Percentiles rank a stretch among this genome's conserved stretches.
phyloP scores from a whole-genome alignment of 2,888 invertebrate species.

The Arctia plantaginis region DNA sequence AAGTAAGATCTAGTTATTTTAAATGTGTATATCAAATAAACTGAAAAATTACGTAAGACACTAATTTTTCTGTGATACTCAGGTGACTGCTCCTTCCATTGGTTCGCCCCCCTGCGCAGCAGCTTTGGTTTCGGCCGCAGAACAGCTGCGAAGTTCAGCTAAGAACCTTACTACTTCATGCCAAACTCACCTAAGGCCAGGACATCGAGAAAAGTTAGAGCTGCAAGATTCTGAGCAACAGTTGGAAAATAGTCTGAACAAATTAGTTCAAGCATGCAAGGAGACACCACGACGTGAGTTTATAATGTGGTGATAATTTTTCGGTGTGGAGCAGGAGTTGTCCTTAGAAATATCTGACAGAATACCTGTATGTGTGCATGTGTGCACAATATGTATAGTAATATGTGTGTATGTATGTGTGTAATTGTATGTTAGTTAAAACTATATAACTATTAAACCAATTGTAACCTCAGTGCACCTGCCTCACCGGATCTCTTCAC shows the following conservation, averaged over 20 bases:
- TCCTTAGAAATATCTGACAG: too few relatives aligned
- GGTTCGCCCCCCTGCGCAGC: conserved; percentile 7
- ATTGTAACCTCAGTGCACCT: too few relatives aligned
- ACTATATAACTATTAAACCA: too few relatives aligned
- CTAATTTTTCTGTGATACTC: background rate
- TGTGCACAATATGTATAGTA: too few relatives aligned
- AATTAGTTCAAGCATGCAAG: background rate
- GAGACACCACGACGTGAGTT: background rate
- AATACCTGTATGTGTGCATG: too few relatives aligned
- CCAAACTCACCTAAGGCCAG: conserved; percentile 7
- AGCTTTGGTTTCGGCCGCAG: conserved; percentile 11
- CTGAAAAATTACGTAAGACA: background rate
- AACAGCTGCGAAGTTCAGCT: conserved; percentile 10
- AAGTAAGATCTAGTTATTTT: background rate
- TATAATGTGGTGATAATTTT: background rate
- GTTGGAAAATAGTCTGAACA: conserved; percentile 29
- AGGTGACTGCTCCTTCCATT: conserved; percentile 16
- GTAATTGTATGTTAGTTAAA: too few relatives aligned
- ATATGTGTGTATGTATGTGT: too few relatives aligned
- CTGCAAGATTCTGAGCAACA: conserved; percentile 15
- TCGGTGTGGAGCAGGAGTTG: too few relatives aligned
- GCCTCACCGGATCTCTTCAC: too few relatives aligned
- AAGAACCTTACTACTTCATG: background rate
- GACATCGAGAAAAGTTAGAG: conserved; percentile 7
- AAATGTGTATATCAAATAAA: background rate